Evolutionary conservation across 2,797 vertebrate genomes (phyloP).

Genomic region (Eulemur rubriventer): DNA sequence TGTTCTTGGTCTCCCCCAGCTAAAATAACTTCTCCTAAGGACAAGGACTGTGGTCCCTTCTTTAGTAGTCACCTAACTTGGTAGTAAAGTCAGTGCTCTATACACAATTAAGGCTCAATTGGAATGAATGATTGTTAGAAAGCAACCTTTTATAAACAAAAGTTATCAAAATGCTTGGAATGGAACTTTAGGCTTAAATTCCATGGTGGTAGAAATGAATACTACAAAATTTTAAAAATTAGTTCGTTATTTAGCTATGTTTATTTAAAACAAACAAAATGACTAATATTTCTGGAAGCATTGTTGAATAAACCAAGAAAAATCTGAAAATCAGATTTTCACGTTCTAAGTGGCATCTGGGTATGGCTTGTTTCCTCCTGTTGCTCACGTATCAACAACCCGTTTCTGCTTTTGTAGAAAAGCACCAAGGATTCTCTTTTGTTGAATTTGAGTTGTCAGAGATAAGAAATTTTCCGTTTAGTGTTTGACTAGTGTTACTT

Average conservation of each 20-base stretch:
- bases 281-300: constrained; percentile 6
- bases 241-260: not conserved
- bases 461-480: constrained; percentile 80
- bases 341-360: not conserved
- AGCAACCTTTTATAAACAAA: not conserved
- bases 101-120: not conserved
- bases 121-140: not conserved
- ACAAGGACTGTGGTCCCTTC: not conserved
- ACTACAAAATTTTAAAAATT: not conserved
- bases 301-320: constrained; percentile 6
- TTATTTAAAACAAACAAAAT: constrained; percentile 18
- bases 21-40: not conserved
- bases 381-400: not conserved
- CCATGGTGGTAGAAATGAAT: not conserved
- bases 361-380: not conserved
- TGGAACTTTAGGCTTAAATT: constrained; percentile 10
- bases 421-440: constrained; percentile 94
- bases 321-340: not conserved
- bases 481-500: not conserved
- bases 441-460: constrained; percentile 94
- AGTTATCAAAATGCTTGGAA: not conserved
- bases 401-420: constrained; percentile 85
- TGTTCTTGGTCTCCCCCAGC: not conserved
- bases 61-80: not conserved
- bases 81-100: not conserved